Base-by-base conservation (phyloP, 2,888 invertebrate genomes). In the Melangyna quadrimaculata region DNA sequence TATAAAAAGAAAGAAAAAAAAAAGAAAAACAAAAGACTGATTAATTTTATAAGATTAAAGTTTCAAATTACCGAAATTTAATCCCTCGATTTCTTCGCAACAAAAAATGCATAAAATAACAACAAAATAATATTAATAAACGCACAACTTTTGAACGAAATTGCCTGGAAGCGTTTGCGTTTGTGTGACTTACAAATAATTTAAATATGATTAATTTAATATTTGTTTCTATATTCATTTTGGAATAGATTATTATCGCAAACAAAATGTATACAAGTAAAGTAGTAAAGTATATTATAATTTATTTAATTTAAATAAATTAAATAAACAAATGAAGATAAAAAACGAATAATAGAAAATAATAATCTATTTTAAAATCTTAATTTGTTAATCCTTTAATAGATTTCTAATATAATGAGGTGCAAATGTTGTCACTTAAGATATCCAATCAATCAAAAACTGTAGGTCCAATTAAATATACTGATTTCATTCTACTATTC, bases 341-440 rank as follows among this genome's bases (percentile, higher is more conserved):
- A 0, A 24, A 63, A 40, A 40, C 1, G 17, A 43, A 43, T 6
- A 51, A 1, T n/a, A n/a, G n/a, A 40, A n/a, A 24, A 37, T 6
- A 43, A 12, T 19, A 59, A 35, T 14, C 24, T 59, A 59, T 61
- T 24, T 61, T 24, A 14, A 43, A 43, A 27, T 63, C 27, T 43
- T 0, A 17, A 40, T 6, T 27, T 24, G 61, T 51, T 67, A 67
- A 67, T 32, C 67, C 48, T 67, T 35, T 35, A 67, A 67, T 67
- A 35, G 67, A 67, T 67, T 51, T 67, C 35, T 35, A 22, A 67
- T 73, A 74, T 73, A 74, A 78, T 78, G 70, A 78, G 65, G 83
- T 83, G 83, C 65, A 74, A 83, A 78, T 83, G 71, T 78, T 83
- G 78, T 57, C 83, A 71, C 82, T 22, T 35, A 51, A 35, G 35